These are phyloP conservation scores for Trochalopteron elliotii DNA, from an alignment of 2,113 vertebrate genomes.

Conservation along the genomic window DNA sequence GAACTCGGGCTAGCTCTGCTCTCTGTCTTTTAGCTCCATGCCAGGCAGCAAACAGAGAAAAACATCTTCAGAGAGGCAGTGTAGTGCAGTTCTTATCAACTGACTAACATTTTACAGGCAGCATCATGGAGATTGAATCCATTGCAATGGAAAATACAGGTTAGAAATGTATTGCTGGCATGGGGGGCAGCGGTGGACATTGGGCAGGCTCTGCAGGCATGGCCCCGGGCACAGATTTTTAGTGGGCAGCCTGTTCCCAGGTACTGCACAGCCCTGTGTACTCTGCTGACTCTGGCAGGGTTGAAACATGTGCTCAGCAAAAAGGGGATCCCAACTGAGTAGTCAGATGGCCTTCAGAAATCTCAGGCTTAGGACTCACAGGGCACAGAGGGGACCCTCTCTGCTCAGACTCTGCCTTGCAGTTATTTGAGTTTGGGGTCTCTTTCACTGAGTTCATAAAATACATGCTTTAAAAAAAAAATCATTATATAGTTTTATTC, in stretches of 20 bases:
- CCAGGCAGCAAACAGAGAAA: background rate
- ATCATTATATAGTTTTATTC: background rate
- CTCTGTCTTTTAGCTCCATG: background rate
- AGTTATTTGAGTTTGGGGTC: background rate
- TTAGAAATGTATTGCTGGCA: background rate
- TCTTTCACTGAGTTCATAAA: background rate
- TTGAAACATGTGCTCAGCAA: background rate
- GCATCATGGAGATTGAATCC: background rate
- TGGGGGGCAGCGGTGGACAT: fast-evolving
- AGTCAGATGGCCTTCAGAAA: background rate
- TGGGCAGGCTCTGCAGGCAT: background rate
- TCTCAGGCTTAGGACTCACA: background rate
- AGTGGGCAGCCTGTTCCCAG: fast-evolving
- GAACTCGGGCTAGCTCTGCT: fast-evolving
- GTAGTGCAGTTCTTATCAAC: background rate
- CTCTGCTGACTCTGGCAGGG: fast-evolving
- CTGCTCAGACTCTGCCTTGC: background rate
- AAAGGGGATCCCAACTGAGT: background rate
- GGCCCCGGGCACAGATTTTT: background rate
- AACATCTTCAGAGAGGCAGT: background rate
- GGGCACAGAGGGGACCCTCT: background rate
- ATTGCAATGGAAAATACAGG: background rate
- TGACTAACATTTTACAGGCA: background rate
- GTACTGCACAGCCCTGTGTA: background rate
- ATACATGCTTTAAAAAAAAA: background rate